phyloP scores from a whole-genome alignment of 1,140 invertebrate species.

The Atta cephalotes region DNA sequence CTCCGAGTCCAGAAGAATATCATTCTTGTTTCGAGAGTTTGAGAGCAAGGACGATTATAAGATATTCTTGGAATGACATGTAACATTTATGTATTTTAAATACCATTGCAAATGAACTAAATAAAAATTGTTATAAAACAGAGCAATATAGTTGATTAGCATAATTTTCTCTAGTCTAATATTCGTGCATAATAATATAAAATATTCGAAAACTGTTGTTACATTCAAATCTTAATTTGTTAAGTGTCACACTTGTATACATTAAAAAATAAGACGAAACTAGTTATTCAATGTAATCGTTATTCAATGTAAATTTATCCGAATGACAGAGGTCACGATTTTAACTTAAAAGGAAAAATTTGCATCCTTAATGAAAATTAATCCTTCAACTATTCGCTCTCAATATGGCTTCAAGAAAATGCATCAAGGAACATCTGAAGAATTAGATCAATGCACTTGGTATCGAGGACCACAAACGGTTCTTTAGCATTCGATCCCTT shows the following conservation, averaged over 20 bases:
- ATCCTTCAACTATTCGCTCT: neutral
- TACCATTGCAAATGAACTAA: neutral
- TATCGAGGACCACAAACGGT: slow-evolving; percentile 33
- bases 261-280: neutral
- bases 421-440: neutral
- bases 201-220: neutral
- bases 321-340: slow-evolving; percentile 6
- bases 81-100: neutral
- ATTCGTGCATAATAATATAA: neutral
- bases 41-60: slow-evolving; percentile 13
- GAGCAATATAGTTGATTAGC: neutral
- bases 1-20: slow-evolving; percentile 31
- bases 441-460: slow-evolving; percentile 51
- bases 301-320: neutral
- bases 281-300: neutral
- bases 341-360: slow-evolving; percentile 3
- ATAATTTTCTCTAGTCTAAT: neutral
- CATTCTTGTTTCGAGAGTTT: slow-evolving; percentile 57
- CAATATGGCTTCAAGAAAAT: neutral
- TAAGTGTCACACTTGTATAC: neutral
- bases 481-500: slow-evolving; percentile 53
- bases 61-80: neutral
- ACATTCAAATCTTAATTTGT: neutral
- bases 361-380: neutral
- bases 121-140: neutral